These are phyloP conservation scores for Clavelina lepadiformis DNA, from an alignment of 23 tunicate genomes.

Conservation along the genomic window DNA sequence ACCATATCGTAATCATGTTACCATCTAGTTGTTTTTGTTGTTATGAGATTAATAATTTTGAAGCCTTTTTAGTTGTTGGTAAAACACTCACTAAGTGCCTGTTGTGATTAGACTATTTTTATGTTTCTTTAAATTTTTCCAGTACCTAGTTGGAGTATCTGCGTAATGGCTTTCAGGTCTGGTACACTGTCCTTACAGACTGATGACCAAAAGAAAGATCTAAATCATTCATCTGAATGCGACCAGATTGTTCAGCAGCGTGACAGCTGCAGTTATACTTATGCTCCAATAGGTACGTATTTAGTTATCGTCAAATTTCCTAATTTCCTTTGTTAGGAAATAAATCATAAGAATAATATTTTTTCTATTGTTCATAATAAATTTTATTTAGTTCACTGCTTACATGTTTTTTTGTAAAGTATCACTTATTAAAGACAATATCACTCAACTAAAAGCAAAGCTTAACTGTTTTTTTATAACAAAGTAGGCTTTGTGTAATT, in stretches of 20 bases:
- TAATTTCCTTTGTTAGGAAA: too few species aligned
- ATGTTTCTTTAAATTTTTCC: too few species aligned
- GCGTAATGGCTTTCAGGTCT: conserved; percentile 15
- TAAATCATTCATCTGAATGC: not conserved
- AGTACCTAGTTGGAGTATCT: too few species aligned
- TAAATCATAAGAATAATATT: too few species aligned
- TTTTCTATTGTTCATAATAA: too few species aligned
- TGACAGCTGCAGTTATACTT: conserved; percentile 1
- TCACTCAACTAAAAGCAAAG: not conserved
- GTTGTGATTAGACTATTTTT: too few species aligned
- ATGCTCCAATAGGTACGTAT: conserved; percentile 23
- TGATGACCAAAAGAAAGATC: conserved; percentile 5
- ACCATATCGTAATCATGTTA: too few species aligned
- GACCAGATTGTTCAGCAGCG: not conserved
- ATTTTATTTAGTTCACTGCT: not conserved
- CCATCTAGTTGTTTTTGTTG: too few species aligned
- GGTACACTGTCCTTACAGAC: conserved; percentile 14
- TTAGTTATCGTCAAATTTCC: too few species aligned
- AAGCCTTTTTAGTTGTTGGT: too few species aligned
- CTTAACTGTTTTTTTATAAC: not conserved
- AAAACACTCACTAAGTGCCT: too few species aligned
- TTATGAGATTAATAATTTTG: too few species aligned
- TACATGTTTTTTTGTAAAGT: not conserved
- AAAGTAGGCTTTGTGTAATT: not conserved
- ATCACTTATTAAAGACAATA: not conserved